Base-by-base conservation (phyloP, 2,888 invertebrate species). In the Leucophenga montana region DNA sequence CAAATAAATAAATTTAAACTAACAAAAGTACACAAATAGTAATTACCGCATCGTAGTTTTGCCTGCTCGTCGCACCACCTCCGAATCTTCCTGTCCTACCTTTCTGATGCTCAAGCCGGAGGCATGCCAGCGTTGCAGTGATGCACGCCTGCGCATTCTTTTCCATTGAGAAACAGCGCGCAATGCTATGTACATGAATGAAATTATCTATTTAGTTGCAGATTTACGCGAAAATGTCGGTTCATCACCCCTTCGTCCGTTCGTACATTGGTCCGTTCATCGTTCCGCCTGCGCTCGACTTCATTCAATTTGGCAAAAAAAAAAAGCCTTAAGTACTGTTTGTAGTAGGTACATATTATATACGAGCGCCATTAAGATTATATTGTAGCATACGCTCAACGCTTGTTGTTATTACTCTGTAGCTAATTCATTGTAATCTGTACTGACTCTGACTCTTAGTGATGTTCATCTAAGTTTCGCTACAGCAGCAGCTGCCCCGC, bases 171-270 rank as follows among this genome's bases (percentile, higher is more conserved):
- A 27, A 27, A 27, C n/a, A n/a, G n/a, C n/a, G n/a, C n/a, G n/a
- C n/a, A n/a, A n/a, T n/a, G n/a, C n/a, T n/a, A n/a, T n/a, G n/a
- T 16, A 11, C n/a, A 62, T 44, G 18, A 16, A 22, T 46, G 48
- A 48, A 48, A 65, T 48, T 65, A 65, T 65, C 48, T 13, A 65
- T 65, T 65, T 65, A 65, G 48, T 48, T 65, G 65, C 50, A 27
- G 65, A 65, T 65, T 65, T 65, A 22, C 61, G 61, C 39, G 31
- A n/a, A n/a, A n/a, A n/a, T 27, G 27, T 4, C 4, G 27, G 27
- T 27, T 4, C n/a, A n/a, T 44, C 44, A 44, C 44, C 13, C 13
- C 44, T 9, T 44, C 44, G 13, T 44, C 13, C 44, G 13, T 44
- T 44, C 44, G 13, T 44, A 13, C 44, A 44, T 44, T 44, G 6